Conservation (phyloP, 2,113 vertebrate genomes). For the Brienomyrus longianalis region DNA sequence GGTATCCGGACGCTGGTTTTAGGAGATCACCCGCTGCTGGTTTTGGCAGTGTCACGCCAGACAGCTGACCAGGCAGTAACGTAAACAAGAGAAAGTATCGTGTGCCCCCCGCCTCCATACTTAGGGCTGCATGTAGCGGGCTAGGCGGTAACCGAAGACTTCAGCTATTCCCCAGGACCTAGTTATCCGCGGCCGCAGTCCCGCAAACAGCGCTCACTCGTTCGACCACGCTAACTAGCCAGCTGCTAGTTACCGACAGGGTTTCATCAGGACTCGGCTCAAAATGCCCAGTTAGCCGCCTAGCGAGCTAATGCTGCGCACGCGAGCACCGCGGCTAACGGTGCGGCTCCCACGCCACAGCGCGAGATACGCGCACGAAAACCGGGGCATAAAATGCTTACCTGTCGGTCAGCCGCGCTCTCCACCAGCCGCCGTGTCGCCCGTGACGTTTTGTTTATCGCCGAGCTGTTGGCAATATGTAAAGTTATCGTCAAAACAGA, state of each 20-base stretch:
- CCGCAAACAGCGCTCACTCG: not conserved
- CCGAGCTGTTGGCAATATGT: not conserved
- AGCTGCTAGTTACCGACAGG: not conserved
- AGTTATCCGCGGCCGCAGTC: not conserved
- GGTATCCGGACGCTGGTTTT: not conserved
- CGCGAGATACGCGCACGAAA: not conserved
- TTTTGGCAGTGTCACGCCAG: not conserved
- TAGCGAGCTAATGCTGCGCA: not conserved
- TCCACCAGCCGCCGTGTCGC: not conserved
- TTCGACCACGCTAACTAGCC: not conserved
- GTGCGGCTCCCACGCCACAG: not conserved
- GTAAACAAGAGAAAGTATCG: not conserved
- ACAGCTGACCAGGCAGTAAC: not conserved
- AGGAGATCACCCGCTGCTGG: not conserved
- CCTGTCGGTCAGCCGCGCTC: conserved; percentile 6
- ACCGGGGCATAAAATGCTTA: not conserved
- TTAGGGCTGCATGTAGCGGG: not conserved
- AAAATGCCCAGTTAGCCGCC: not conserved
- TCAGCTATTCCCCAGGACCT: not conserved
- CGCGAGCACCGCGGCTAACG: not conserved
- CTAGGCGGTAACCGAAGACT: not conserved
- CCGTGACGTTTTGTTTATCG: conserved; percentile 1
- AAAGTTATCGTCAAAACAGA: conserved; percentile 11
- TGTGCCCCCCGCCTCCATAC: not conserved
- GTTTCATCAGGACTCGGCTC: not conserved